These are phyloP conservation scores for Noctua pronuba DNA, from an alignment of 2,888 invertebrate species.

Conservation along the genomic window DNA sequence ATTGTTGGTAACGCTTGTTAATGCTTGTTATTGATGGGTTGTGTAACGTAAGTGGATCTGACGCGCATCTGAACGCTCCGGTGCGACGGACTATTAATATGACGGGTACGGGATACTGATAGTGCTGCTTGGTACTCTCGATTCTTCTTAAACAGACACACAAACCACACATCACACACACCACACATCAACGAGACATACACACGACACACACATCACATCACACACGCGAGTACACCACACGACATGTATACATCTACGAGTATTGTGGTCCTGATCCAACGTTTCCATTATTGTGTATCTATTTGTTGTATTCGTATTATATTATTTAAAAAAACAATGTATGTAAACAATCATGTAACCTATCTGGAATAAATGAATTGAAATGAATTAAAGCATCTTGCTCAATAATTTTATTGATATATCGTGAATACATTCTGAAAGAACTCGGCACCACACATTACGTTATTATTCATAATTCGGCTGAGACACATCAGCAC, in stretches of 20 bases:
- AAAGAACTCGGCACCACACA: background rate
- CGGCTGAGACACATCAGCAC: slow-evolving; percentile 1
- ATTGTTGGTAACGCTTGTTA: slow-evolving; percentile 22
- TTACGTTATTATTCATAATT: background rate
- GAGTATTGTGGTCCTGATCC: too few species aligned
- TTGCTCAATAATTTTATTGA: background rate
- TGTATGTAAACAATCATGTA: too few species aligned
- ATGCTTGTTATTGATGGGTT: slow-evolving; percentile 25
- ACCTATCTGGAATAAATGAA: too few species aligned
- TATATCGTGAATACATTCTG: background rate
- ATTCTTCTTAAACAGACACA: background rate
- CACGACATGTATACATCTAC: too few species aligned
- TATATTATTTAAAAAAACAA: too few species aligned
- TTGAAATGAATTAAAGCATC: background rate
- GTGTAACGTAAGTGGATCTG: slow-evolving; percentile 15
- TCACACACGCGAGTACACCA: too few species aligned
- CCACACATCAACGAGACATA: too few species aligned
- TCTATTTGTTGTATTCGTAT: too few species aligned
- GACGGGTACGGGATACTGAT: background rate
- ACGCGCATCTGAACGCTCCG: background rate
- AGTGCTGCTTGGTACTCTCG: background rate
- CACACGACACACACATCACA: too few species aligned
- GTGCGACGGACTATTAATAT: slow-evolving; percentile 11
- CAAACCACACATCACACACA: too few species aligned
- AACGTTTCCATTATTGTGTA: too few species aligned